Percentiles rank a stretch among this genome's conserved stretches.
Conservation (phyloP, 2,888 invertebrate genomes). For the Drosophila recens region DNA sequence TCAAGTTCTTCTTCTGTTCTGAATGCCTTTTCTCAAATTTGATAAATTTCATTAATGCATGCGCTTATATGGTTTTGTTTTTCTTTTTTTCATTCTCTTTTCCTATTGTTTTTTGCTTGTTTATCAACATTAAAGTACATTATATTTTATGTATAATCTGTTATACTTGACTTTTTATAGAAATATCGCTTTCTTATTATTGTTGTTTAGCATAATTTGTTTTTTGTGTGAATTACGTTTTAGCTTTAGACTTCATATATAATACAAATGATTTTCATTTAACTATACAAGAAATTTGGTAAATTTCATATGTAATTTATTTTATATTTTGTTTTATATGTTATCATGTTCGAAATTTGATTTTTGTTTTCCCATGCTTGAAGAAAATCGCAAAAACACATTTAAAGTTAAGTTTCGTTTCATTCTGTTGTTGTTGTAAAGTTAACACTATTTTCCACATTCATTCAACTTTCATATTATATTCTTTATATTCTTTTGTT, state of each 20-base stretch:
- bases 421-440: constrained; percentile 52
- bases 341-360: constrained; percentile 54
- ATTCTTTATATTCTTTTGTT: constrained; percentile 5
- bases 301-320: constrained; percentile 55
- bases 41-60: constrained; percentile 58
- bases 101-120: constrained; percentile 30
- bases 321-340: constrained; percentile 10
- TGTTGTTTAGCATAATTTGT: constrained; percentile 46
- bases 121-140: constrained; percentile 77
- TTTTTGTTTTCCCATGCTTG: constrained; percentile 56
- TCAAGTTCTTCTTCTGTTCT: constrained; percentile 46
- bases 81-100: constrained; percentile 20
- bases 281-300: constrained; percentile 77
- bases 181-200: constrained; percentile 55
- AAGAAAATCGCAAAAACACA: constrained; percentile 68
- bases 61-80: constrained; percentile 25
- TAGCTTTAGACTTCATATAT: constrained; percentile 64
- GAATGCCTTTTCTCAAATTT: constrained; percentile 32
- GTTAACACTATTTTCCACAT: constrained; percentile 55
- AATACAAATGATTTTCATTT: constrained; percentile 75
- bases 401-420: constrained; percentile 52
- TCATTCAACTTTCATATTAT: constrained; percentile 10
- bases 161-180: constrained; percentile 62
- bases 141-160: constrained; percentile 59
- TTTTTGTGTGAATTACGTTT: constrained; percentile 38